These are phyloP conservation scores for Sesamia nonagrioides DNA, from an alignment of 1,140 invertebrate species.

Conservation along the genomic window DNA sequence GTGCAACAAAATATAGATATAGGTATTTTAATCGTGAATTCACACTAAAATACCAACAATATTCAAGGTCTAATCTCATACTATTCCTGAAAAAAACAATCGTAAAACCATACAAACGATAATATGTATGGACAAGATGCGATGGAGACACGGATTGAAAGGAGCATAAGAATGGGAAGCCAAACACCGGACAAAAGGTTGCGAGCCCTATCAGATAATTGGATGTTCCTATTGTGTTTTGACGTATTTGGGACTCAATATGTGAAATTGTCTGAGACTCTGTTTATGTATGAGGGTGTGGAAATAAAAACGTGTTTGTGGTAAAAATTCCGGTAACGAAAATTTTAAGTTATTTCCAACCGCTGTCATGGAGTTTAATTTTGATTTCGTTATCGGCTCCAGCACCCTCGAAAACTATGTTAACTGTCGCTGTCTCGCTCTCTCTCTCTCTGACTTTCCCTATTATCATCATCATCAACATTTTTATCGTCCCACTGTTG, in stretches of 20 bases:
- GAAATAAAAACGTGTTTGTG: not conserved
- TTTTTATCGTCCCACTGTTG: too few species aligned
- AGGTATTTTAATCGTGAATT: not conserved
- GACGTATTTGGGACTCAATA: conserved; percentile 11
- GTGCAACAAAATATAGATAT: too few species aligned
- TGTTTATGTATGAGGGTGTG: not conserved
- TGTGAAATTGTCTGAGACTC: not conserved
- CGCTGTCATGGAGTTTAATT: too few species aligned
- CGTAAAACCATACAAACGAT: not conserved
- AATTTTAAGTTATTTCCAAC: too few species aligned
- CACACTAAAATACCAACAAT: not conserved
- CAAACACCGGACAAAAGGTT: conserved; percentile 25
- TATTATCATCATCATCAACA: too few species aligned
- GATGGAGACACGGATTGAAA: conserved; percentile 4
- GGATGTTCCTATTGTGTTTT: conserved; percentile 31
- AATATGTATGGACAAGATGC: not conserved
- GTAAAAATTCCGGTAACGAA: too few species aligned
- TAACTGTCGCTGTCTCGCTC: too few species aligned
- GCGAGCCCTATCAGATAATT: conserved; percentile 29
- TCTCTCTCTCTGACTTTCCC: too few species aligned
- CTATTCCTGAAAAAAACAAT: not conserved
- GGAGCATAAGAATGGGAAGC: conserved; percentile 9
- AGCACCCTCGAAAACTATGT: too few species aligned
- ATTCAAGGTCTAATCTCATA: not conserved
- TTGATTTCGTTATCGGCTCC: too few species aligned